phyloP scores from a whole-genome alignment of 2,888 invertebrate species.

The Pantelozetes paolii region DNA sequence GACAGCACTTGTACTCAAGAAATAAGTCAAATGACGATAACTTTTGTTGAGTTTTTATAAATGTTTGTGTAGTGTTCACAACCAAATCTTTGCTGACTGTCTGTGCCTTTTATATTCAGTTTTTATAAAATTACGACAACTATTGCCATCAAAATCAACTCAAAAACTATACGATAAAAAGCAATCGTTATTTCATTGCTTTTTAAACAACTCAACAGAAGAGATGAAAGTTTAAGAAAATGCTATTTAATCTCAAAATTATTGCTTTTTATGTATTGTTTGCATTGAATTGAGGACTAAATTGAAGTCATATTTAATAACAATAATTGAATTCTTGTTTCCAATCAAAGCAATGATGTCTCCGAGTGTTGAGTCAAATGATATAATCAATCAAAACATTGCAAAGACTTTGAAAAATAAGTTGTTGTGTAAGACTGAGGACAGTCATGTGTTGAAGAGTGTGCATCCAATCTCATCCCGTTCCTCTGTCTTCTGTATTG shows the following conservation, averaged over 20 bases:
- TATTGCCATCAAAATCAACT: constrained; percentile 15
- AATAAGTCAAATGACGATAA: constrained; percentile 1
- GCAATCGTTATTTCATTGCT: constrained; percentile 1
- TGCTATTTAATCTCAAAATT: no score
- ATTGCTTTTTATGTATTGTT: no score
- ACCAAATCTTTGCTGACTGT: constrained; percentile 19
- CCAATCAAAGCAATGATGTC: constrained; percentile 33
- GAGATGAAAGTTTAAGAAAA: background rate
- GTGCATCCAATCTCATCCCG: constrained; percentile 18
- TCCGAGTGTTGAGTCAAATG: constrained; percentile 28
- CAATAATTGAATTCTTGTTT: no score
- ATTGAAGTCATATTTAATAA: no score
- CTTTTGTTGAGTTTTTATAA: background rate
- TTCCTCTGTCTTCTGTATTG: constrained; percentile 24
- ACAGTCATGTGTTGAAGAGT: background rate
- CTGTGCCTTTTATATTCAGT: constrained; percentile 35
- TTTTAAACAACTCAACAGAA: constrained; percentile 12
- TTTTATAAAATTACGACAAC: constrained; percentile 22
- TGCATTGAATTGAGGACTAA: no score
- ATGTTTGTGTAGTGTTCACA: constrained; percentile 23
- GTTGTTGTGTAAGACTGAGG: background rate
- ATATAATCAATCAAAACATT: constrained; percentile 10
- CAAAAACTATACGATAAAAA: constrained; percentile 17
- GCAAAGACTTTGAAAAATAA: constrained; percentile 11
- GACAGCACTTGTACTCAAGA: background rate